Conservation (phyloP, 2,113 vertebrate species). For the Xerus inauris region DNA sequence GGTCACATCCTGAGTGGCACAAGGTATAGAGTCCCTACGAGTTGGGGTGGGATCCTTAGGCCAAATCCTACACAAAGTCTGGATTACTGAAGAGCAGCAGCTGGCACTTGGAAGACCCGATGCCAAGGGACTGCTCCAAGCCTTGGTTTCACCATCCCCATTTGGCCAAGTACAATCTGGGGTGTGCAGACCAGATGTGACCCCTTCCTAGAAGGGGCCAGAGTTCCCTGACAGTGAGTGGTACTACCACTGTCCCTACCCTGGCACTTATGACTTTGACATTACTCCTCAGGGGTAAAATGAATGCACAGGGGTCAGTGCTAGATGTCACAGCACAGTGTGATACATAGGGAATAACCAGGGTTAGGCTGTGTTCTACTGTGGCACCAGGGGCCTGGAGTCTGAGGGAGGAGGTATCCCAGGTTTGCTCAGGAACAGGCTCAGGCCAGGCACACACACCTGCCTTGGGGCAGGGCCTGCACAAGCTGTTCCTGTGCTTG, state of each 20-base stretch:
- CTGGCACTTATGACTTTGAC: background rate
- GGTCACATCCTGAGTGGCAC: background rate
- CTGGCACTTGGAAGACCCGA: background rate
- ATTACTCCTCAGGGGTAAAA: background rate
- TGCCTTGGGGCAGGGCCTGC: too few relatives aligned
- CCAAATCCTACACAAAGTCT: background rate
- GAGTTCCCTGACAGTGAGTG: background rate
- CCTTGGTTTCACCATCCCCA: background rate
- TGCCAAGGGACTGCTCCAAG: background rate
- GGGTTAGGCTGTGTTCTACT: background rate
- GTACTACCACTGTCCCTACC: background rate
- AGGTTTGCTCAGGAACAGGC: background rate
- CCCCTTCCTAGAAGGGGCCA: background rate
- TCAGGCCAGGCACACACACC: background rate
- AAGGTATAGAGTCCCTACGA: background rate
- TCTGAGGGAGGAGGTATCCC: fast-evolving
- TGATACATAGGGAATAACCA: background rate
- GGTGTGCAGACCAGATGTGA: background rate
- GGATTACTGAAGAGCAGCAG: background rate
- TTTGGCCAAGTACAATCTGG: background rate
- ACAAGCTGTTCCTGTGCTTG: background rate
- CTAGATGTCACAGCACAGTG: background rate
- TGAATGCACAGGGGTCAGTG: background rate
- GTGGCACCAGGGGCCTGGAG: background rate
- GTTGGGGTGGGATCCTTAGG: background rate